Percentiles rank a stretch among this genome's conserved stretches.
Conservation (phyloP, 2,888 invertebrate species). For the Drosophila leonis region DNA sequence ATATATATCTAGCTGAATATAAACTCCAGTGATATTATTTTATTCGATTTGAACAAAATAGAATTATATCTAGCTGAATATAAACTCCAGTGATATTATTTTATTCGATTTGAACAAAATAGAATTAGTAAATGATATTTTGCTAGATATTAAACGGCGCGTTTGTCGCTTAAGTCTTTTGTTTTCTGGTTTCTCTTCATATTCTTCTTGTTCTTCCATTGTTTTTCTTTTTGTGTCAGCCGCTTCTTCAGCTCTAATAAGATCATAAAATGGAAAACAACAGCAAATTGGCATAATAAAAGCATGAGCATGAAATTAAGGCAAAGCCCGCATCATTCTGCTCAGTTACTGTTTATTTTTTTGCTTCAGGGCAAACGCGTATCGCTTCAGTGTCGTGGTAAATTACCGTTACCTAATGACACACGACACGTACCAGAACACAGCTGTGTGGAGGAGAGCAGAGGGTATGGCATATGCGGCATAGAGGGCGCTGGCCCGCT, state of each 20-base stretch:
- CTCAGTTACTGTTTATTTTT: conserved; percentile 14
- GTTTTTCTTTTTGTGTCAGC: conserved; percentile 4
- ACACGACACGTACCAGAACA: conserved; percentile 63
- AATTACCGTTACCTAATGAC: conserved; percentile 72
- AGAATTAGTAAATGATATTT: conserved; percentile 22
- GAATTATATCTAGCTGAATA: not conserved
- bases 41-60: not conserved
- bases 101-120: not conserved
- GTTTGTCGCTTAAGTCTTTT: conserved; percentile 65
- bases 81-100: not conserved
- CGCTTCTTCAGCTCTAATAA: conserved; percentile 33
- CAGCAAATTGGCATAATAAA: conserved; percentile 61
- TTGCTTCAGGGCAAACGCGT: conserved; percentile 25
- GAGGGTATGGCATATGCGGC: not conserved
- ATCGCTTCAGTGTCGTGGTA: conserved; percentile 57
- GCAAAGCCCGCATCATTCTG: conserved; percentile 48
- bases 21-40: not conserved
- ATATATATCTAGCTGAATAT: not conserved
- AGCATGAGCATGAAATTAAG: conserved; percentile 56
- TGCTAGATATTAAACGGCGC: conserved; percentile 10
- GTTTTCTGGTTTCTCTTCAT: conserved; percentile 16
- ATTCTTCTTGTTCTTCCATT: not conserved
- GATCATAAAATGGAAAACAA: conserved; percentile 47
- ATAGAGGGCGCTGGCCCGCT: conserved; percentile 30
- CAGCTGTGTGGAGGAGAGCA: not conserved